Evolutionary conservation across 2,888 invertebrate species (phyloP).

Genomic region (Hypsopygia costalis): DNA sequence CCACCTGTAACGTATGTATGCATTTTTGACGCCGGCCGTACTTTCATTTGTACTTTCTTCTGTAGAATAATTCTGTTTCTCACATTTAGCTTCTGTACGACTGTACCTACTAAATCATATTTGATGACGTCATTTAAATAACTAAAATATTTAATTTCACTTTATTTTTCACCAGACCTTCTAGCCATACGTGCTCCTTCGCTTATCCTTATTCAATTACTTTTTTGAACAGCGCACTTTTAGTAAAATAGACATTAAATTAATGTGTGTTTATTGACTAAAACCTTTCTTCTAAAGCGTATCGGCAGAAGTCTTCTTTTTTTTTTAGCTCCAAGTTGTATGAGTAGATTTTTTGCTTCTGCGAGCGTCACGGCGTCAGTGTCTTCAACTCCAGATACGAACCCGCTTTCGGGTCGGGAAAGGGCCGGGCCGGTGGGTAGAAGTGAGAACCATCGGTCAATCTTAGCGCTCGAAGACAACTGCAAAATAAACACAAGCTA

Average conservation of each 20-base stretch:
- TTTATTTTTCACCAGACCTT: too few relatives aligned
- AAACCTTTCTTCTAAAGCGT: conserved; percentile 86
- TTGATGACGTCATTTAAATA: too few relatives aligned
- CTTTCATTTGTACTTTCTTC: too few relatives aligned
- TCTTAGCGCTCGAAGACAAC: conserved; percentile 89
- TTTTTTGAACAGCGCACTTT: conserved; percentile 31
- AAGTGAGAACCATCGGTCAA: conserved; percentile 90
- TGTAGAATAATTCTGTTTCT: too few relatives aligned
- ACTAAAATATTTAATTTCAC: too few relatives aligned
- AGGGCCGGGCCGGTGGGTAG: conserved; percentile 81
- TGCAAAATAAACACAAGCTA: conserved; percentile 41
- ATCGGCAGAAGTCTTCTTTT: conserved; percentile 84
- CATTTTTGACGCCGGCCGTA: too few relatives aligned
- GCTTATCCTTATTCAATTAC: too few relatives aligned
- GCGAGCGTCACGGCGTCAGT: conserved; percentile 82
- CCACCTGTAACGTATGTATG: too few relatives aligned
- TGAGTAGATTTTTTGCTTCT: conserved; percentile 84
- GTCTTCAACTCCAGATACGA: conserved; percentile 84
- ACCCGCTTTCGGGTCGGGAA: conserved; percentile 89
- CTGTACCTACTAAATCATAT: too few relatives aligned
- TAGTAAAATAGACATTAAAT: conserved; percentile 35
- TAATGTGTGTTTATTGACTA: conserved; percentile 73
- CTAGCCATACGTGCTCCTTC: too few relatives aligned
- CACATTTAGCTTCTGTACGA: too few relatives aligned
- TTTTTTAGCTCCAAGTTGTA: conserved; percentile 85